These are phyloP conservation scores for Caenorhabditis sinica DNA, from an alignment of 2,888 invertebrate species.

Conservation along the genomic window DNA sequence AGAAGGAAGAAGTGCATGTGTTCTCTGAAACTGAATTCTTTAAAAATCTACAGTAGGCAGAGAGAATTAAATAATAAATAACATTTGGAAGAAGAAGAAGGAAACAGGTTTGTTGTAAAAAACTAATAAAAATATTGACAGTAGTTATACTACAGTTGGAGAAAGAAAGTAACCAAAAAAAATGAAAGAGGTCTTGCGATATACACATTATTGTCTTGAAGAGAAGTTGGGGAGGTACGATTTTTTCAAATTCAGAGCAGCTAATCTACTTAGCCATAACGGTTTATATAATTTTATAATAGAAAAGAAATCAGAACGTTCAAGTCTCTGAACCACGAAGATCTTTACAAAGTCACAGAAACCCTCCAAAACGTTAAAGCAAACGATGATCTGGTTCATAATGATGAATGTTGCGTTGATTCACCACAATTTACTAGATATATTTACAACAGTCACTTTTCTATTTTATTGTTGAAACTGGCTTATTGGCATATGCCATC, in stretches of 20 bases:
- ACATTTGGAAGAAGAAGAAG: neutral
- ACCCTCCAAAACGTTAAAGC: neutral
- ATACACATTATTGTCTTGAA: too few relatives aligned
- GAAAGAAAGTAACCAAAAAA: neutral
- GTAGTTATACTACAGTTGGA: too few relatives aligned
- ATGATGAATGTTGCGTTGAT: slow-evolving; percentile 42
- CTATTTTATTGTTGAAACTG: slow-evolving; percentile 29
- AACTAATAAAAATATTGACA: too few relatives aligned
- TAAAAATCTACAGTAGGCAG: neutral
- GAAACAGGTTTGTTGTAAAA: neutral
- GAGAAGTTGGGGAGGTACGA: too few relatives aligned
- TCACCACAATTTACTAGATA: slow-evolving; percentile 57
- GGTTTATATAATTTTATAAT: too few relatives aligned
- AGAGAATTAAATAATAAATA: neutral
- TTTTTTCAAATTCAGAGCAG: neutral
- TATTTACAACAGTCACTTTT: slow-evolving; percentile 47
- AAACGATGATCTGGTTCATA: neutral
- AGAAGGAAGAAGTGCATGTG: too few relatives aligned
- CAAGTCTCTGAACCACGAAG: too few relatives aligned
- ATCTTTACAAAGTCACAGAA: neutral
- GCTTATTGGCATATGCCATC: slow-evolving; percentile 22
- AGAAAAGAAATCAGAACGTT: too few relatives aligned
- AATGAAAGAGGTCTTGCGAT: too few relatives aligned
- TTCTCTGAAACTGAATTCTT: neutral
- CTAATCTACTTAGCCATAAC: too few relatives aligned